Conservation (phyloP, 2,797 vertebrate species). For the Anabas testudineus region DNA sequence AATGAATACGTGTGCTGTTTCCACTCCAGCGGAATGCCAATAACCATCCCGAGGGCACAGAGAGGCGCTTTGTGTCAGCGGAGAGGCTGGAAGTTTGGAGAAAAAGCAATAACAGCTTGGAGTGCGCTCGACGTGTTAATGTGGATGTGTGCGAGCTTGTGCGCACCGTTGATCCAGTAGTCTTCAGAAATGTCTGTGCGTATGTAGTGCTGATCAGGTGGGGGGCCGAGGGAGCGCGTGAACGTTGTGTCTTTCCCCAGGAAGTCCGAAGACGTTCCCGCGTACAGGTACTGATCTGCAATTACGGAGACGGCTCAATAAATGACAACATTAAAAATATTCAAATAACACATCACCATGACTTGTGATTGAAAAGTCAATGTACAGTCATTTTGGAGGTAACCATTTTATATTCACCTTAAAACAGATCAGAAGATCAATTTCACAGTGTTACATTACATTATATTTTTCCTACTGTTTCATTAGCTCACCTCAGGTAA, state of each 20-base stretch:
- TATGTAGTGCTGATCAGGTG: slow-evolving; percentile 94
- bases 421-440: background rate
- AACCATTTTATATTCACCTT: background rate
- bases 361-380: background rate
- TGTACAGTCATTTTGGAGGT: background rate
- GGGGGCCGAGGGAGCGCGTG: slow-evolving; percentile 93
- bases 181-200: slow-evolving; percentile 97
- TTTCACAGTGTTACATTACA: background rate
- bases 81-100: slow-evolving; percentile 51
- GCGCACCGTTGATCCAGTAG: slow-evolving; percentile 97
- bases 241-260: slow-evolving; percentile 96
- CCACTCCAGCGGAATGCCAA: slow-evolving; percentile 74
- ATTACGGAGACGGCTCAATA: slow-evolving; percentile 23
- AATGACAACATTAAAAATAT: background rate
- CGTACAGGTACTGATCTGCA: slow-evolving; percentile 94
- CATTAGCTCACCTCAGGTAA: slow-evolving; percentile 13
- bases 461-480: background rate
- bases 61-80: slow-evolving; percentile 68
- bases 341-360: background rate
- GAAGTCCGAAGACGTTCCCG: slow-evolving; percentile 97
- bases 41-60: slow-evolving; percentile 70
- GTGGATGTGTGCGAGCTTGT: slow-evolving; percentile 39
- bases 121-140: slow-evolving; percentile 47
- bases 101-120: slow-evolving; percentile 60
- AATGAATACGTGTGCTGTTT: slow-evolving; percentile 80